Conservation (phyloP, 2,888 invertebrate genomes). For the Clistopyga incitator region DNA sequence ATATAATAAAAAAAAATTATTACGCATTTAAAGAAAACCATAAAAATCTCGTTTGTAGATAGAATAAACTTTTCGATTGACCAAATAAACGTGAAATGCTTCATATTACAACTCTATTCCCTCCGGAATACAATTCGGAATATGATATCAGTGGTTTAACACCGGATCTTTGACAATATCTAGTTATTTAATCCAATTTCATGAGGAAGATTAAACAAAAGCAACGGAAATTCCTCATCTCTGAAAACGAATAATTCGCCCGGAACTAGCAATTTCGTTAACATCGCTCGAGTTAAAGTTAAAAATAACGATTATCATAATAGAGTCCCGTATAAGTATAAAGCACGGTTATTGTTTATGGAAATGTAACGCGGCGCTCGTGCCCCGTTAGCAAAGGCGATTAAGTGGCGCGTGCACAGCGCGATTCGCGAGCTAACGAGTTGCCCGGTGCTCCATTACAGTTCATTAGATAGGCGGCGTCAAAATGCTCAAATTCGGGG, state of each 20-base stretch:
- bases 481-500: conserved; percentile 76
- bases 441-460: conserved; percentile 77
- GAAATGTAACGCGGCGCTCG: conserved; percentile 28
- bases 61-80: no score
- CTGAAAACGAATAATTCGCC: neutral
- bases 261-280: neutral
- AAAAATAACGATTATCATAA: conserved; percentile 5
- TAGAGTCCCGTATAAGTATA: conserved; percentile 1
- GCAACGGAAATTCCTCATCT: neutral
- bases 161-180: conserved; percentile 5
- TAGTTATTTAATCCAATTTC: conserved; percentile 13
- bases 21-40: no score
- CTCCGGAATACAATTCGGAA: conserved; percentile 1
- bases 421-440: conserved; percentile 76
- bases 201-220: neutral
- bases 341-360: conserved; percentile 15
- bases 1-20: no score
- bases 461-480: conserved; percentile 78
- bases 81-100: no score
- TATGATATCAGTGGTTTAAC: conserved; percentile 28
- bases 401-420: conserved; percentile 71
- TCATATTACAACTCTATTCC: conserved; percentile 27
- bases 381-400: conserved; percentile 20
- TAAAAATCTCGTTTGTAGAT: no score
- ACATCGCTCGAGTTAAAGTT: neutral